These are phyloP conservation scores for Himalopsyche kuldschensis DNA, from an alignment of 2,888 invertebrate species.

Conservation along the genomic window DNA sequence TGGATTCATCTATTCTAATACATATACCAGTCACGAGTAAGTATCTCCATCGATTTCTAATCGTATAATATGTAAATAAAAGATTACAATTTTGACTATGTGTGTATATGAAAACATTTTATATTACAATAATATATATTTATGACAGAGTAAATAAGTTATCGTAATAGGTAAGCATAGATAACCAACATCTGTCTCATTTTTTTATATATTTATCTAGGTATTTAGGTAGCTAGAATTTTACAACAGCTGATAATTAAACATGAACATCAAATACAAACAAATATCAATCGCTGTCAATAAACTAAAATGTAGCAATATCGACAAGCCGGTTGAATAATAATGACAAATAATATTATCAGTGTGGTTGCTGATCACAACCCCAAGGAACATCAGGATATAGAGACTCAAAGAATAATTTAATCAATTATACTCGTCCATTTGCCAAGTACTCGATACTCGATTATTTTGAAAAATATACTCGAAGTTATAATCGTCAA, in stretches of 20 bases:
- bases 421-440: no score
- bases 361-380: neutral
- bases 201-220: neutral
- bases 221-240: neutral
- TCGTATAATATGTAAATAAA: neutral
- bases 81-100: neutral
- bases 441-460: no score
- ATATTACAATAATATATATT: neutral
- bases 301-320: neutral
- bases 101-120: neutral
- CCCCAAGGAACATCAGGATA: neutral
- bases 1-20: no score
- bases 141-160: neutral
- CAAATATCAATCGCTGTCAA: no score
- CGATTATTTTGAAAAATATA: no score
- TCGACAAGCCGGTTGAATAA: neutral
- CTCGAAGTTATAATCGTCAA: no score
- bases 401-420: no score
- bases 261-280: no score
- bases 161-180: neutral
- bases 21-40: no score
- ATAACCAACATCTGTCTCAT: neutral
- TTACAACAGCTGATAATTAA: neutral
- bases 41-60: neutral
- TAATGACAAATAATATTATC: neutral